Evolutionary conservation across 35 echinoderm and acorn worm genomes (phyloP), one percentile per base, ranked within the genome.

Genomic region (Chiridota heheva): DNA sequence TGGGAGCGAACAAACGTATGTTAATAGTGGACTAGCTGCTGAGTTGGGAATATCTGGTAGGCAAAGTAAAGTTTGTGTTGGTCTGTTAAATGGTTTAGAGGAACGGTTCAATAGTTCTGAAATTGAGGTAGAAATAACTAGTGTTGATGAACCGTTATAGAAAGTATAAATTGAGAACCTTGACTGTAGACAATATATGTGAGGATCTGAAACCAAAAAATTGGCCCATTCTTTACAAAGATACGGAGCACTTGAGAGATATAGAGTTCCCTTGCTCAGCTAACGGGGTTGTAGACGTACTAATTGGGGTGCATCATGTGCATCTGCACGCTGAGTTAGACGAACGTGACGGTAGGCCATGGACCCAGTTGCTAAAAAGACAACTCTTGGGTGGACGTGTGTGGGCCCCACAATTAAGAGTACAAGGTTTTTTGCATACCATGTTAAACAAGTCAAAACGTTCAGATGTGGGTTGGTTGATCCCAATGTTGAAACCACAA

Each of bases 331-430:
- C 5, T 15, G 40, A 33, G 1, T 26, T 85, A 29, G 38, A 57
- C 37, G 82, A 74, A 25, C 28, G 44, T 7, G 22, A 25, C 17
- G 68, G 82, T 5, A 30, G 29, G 15, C 8, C 33, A 16, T 67
- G 25, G 69, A 85, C 72, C 82, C 68, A 32, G 69, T 73, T 7
- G 68, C 82, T 3, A 73, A 70, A 63, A 40, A 55, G 47, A 85
- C 82, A 20, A 67, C 82, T 26, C 32, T 85, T 38, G 82, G 82
- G 18, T 85, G 68, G 82, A 85, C 68, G 30, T 74, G 69, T 63
- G 56, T 85, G 17, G 68, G 69, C 7, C 73, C 73, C 8, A 39
- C 38, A 0, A 17, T 34, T 17, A 77, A 59, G 29, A 58, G 28
- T 10, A 15, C 26, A 4, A 58, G 73, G 46, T 51, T 34, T 39